A percentile compares a stretch with the other conserved stretches of the same genome.
These are phyloP conservation scores for Dipus sagitta DNA, from an alignment of 2,797 vertebrate genomes.

Conservation along the genomic window DNA sequence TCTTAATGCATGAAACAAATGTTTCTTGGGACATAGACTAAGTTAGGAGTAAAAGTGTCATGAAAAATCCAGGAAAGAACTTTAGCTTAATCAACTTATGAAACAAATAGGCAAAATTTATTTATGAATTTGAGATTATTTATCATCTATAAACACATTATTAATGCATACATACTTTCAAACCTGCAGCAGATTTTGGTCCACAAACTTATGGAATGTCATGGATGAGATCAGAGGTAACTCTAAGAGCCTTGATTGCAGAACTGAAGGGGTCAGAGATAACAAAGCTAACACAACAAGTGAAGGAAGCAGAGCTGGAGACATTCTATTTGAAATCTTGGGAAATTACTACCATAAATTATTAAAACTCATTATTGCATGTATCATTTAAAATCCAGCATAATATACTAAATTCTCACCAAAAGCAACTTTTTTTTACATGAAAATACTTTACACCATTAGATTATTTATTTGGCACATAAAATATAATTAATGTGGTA, in stretches of 20 bases:
- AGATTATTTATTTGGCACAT: background rate
- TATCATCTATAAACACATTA: background rate
- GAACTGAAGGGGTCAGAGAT: background rate
- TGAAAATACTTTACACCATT: background rate
- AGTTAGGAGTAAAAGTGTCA: background rate
- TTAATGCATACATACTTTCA: background rate
- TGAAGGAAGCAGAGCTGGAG: background rate
- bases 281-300: background rate
- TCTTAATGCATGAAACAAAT: slow-evolving; percentile 7
- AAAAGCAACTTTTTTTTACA: background rate
- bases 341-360: background rate
- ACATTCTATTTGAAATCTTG: slow-evolving; percentile 21
- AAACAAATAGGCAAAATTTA: background rate
- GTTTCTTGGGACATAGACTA: background rate
- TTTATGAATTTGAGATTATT: background rate
- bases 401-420: background rate
- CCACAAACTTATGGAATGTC: background rate
- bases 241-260: background rate
- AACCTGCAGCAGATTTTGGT: background rate
- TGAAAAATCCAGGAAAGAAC: background rate
- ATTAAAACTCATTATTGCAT: slow-evolving; percentile 33
- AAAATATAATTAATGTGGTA: slow-evolving; percentile 24
- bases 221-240: background rate
- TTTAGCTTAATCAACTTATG: background rate
- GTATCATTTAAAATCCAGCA: background rate